phyloP scores from a whole-genome alignment of 2,113 vertebrate genomes.

The Syngnathus floridae region DNA sequence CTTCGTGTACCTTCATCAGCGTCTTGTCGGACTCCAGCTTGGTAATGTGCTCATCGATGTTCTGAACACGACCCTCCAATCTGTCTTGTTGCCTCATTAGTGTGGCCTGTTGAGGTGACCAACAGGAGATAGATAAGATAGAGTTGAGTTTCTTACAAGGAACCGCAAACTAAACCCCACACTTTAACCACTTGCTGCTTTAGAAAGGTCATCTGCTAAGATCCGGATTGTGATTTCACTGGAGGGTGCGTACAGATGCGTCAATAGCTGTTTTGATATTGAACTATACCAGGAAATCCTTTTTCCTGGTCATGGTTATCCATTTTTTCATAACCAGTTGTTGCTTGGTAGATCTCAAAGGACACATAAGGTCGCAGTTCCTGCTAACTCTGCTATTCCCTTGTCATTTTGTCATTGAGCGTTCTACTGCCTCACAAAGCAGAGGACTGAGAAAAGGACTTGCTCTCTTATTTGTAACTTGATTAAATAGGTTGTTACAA shows the following conservation, averaged over 20 bases:
- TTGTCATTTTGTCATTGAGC: too few relatives aligned
- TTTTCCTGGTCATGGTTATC: neutral
- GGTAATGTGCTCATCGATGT: slow-evolving; percentile 93
- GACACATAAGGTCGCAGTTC: neutral
- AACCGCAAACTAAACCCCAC: neutral
- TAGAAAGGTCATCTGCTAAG: neutral
- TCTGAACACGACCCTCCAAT: slow-evolving; percentile 89
- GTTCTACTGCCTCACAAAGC: too few relatives aligned
- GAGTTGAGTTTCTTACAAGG: slow-evolving; percentile 2
- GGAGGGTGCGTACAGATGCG: neutral
- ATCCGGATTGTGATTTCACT: neutral
- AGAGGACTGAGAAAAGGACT: too few relatives aligned
- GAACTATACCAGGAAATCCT: neutral
- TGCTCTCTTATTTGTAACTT: too few relatives aligned
- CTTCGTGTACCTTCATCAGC: slow-evolving; percentile 81
- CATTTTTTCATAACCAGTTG: neutral
- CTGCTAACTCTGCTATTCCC: too few relatives aligned
- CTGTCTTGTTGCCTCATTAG: slow-evolving; percentile 95
- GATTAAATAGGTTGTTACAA: too few relatives aligned
- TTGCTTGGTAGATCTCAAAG: neutral
- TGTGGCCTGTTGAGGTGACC: slow-evolving; percentile 77
- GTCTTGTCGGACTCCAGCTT: slow-evolving; percentile 94
- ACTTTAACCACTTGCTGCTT: neutral
- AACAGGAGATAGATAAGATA: slow-evolving; percentile 23
- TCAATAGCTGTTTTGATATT: neutral